Conservation (phyloP, 2,888 invertebrate genomes). For the Clepsis dumicolana region DNA sequence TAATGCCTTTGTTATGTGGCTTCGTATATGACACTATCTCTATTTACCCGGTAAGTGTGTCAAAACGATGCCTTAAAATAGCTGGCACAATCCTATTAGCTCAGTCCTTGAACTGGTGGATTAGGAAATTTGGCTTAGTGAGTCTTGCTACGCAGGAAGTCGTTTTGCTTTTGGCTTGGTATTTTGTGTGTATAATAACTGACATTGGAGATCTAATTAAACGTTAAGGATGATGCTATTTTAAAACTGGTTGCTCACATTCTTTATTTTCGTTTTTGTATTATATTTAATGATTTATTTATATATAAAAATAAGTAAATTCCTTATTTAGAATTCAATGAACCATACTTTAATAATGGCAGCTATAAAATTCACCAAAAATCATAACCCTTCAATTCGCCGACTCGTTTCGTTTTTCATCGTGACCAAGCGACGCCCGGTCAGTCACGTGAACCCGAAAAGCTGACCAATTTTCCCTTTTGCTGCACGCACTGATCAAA, state of each 20-base stretch:
- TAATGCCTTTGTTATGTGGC: constrained; percentile 28
- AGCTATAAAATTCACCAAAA: neutral
- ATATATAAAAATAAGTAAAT: too few species aligned
- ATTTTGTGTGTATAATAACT: too few species aligned
- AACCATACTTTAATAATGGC: neutral
- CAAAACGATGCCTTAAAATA: constrained; percentile 18
- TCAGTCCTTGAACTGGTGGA: constrained; percentile 2
- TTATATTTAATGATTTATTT: too few species aligned
- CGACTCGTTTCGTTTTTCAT: constrained; percentile 23
- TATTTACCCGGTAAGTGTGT: constrained; percentile 2
- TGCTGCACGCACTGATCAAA: constrained; percentile 77
- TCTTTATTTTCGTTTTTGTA: too few species aligned
- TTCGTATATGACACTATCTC: constrained; percentile 9
- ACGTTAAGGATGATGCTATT: too few species aligned
- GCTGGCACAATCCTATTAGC: constrained; percentile 8
- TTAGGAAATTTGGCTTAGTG: neutral
- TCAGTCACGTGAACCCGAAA: constrained; percentile 63
- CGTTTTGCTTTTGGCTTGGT: neutral
- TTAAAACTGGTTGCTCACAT: too few species aligned
- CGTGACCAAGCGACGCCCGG: constrained; percentile 49
- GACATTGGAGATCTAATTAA: too few species aligned
- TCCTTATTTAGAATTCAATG: too few species aligned
- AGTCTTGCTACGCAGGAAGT: neutral
- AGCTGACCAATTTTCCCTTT: constrained; percentile 78
- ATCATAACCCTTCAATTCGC: neutral